Evolutionary conservation across 2,888 invertebrate genomes (phyloP), one percentile per base, ranked within the genome.

Genomic region (Melieria crassipennis): DNA sequence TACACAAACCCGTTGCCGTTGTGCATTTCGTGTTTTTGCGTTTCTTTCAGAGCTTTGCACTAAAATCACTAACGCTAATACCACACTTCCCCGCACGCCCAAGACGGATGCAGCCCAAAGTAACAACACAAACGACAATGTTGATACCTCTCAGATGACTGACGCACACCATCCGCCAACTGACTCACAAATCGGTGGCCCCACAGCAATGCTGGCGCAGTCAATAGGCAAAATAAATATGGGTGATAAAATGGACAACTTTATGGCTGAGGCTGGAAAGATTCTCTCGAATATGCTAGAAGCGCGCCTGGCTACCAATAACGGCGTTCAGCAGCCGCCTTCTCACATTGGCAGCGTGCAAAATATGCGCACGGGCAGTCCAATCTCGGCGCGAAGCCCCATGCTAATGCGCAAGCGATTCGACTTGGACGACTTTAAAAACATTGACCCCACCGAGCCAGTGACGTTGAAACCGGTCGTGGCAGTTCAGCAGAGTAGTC

Each of bases 271-370:
- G 70, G 86, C 87, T 7, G 83, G 86, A 6, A 86, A 86, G 72
- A 85, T 87, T 13, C 83, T 87, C 11, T 84, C 86, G n/a, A 84
- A 78, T 65, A 87, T 87, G 87, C 70, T 87, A 69, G 87, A 87
- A 73, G 82, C 85, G 0, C 81, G 87, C 11, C 63, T 86, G 65
- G 81, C 79, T 13, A 77, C 78, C 30, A 77, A 71, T 55, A 52
- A 69, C 30, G 70, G 66, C 30, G 69, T 73, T 10, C 60, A 68
- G 11, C 78, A 77, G 42, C 78, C 82, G 4, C 79, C 79, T 16
- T 80, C 83, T 0, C 58, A 72, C 0, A 79, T 79, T 7, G 79
- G 79, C 61, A 84, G 83, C 75, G 73, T 77, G 0, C 50, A 80
- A 5, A 84, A 82, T 64, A 73, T 82, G 71, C 81, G 78, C 52